Evolutionary conservation across 2,888 invertebrate species (phyloP), one percentile per base, ranked within the genome.

Genomic region (Scaptomyza reducta): DNA sequence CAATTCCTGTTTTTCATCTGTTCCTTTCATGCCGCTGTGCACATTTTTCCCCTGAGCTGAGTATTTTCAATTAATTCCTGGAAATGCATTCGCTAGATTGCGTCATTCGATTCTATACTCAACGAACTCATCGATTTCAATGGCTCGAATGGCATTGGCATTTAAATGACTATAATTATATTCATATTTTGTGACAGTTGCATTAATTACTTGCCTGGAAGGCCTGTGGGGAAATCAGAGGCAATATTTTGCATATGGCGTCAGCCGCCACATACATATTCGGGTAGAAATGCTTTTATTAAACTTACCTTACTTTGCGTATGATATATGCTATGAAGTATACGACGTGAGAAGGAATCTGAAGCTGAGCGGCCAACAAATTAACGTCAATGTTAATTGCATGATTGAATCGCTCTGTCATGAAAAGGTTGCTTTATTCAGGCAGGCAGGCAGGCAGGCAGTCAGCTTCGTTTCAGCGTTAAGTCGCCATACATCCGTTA

Each of bases 301-400:
- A 54, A 42, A 53, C 62, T 63, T 55, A 40, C 38, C 40, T 40
- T 40, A 49, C 10, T 67, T 58, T 29, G 33, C 35, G 40, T 29
- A 40, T 44, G 46, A 14, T 40, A 59, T 13, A 3, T 7, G 7
- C 1, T 58, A 67, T 70, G 27, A 59, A 61, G 64, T 56, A 62
- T 76, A 42, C 62, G 62, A 59, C 60, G 35, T 45, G 7, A 22
- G 42, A 7, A 7, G 42, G 5, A 6, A 33, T 57, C 53, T 50
- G 41, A 25, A 29, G 51, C 49, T 25, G 40, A 62, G 6, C 53
- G 64, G 46, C 51, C 70, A 63, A 65, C 38, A 70, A 73, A 79
- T 87, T 75, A 82, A 69, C 77, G 77, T 85, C 86, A 85, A 82
- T 77, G 82, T 82, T 83, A 85, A 84, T 84, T 84, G 73, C 83